phyloP scores from a whole-genome alignment of 2,797 vertebrate species.

The Decapterus maruadsi region DNA sequence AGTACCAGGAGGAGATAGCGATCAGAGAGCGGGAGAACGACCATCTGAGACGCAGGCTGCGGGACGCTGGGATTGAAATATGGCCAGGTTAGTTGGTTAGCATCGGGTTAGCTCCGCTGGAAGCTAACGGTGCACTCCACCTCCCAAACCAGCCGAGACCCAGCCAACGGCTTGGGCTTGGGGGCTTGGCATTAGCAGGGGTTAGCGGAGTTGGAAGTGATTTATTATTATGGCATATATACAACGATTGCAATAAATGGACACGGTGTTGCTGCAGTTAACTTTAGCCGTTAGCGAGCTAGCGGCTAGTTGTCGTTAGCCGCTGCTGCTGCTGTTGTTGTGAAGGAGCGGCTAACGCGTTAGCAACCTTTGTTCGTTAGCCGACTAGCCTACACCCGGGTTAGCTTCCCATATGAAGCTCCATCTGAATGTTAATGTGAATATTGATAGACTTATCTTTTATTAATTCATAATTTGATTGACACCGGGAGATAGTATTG shows the following conservation, averaged over 20 bases:
- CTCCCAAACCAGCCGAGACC: neutral
- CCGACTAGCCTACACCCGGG: constrained; percentile 50
- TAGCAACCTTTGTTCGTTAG: constrained; percentile 86
- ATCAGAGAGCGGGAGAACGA: constrained; percentile 85
- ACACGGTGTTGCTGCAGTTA: neutral
- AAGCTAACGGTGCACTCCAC: constrained; percentile 51
- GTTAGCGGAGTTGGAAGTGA: neutral
- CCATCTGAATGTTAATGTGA: neutral
- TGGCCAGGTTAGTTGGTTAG: constrained; percentile 80
- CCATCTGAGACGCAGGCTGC: constrained; percentile 82
- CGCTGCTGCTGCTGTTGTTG: constrained; percentile 34
- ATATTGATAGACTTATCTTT: neutral
- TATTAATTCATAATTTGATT: neutral
- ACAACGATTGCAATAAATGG: no score
- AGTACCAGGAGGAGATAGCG: constrained; percentile 85
- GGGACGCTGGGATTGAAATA: constrained; percentile 85
- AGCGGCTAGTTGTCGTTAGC: constrained; percentile 42
- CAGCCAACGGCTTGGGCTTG: no score
- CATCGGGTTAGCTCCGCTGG: constrained; percentile 36
- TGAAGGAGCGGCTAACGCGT: constrained; percentile 56
- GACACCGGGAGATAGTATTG: neutral
- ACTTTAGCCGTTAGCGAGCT: constrained; percentile 27
- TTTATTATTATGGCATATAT: no score
- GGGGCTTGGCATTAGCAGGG: neutral
- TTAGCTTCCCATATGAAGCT: constrained; percentile 18